A percentile compares a stretch with the other conserved stretches of the same genome.
Evolutionary conservation across 2,888 invertebrate genomes (phyloP).

Genomic region (Deilephila porcellus): DNA sequence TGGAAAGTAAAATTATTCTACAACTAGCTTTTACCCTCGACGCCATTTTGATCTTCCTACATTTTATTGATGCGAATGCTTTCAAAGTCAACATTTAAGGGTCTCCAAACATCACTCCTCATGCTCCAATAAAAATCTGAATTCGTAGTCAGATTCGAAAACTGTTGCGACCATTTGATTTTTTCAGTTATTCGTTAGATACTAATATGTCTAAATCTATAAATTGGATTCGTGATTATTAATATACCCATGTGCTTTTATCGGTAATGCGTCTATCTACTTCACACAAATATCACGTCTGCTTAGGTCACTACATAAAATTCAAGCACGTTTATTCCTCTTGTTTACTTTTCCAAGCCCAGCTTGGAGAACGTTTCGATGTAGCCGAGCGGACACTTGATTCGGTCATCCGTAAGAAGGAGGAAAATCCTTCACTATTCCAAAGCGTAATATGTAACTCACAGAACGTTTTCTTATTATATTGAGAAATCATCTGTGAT

Average conservation of each 20-base stretch:
- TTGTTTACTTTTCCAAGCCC: conserved; percentile 25
- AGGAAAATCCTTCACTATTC: conserved; percentile 27
- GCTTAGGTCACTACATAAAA: background rate
- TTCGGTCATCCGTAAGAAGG: conserved; percentile 26
- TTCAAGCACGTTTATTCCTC: conserved; percentile 26
- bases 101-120: too few relatives aligned
- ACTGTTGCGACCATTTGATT: too few relatives aligned
- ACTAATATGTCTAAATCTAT: too few relatives aligned
- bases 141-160: too few relatives aligned
- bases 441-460: conserved; percentile 14
- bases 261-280: conserved; percentile 2
- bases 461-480: background rate
- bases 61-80: too few relatives aligned
- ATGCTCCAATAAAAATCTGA: too few relatives aligned
- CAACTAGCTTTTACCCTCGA: too few relatives aligned
- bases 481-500: conserved; percentile 11
- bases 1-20: too few relatives aligned
- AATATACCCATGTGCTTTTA: background rate
- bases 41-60: too few relatives aligned
- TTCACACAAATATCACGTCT: conserved; percentile 21
- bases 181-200: too few relatives aligned
- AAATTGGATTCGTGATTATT: too few relatives aligned
- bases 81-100: too few relatives aligned
- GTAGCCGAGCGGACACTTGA: conserved; percentile 27
- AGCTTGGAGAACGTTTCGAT: conserved; percentile 29